Base-by-base conservation (phyloP, 2,113 vertebrate species). In the Lepidiolamprologus cunningtoni region DNA sequence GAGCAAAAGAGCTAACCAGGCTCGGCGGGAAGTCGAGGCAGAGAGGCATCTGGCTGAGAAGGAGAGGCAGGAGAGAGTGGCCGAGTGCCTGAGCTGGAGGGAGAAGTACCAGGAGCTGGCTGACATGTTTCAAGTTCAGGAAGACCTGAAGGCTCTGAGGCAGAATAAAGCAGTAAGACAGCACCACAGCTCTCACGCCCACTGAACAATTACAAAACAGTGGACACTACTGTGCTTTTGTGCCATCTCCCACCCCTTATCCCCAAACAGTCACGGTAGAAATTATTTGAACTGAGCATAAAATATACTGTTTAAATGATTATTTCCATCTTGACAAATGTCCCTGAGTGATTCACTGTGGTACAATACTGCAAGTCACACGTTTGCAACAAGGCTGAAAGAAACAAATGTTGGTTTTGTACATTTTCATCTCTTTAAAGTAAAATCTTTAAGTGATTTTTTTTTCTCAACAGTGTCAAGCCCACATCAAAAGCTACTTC, bases 401-500 rank as follows among this genome's bases (percentile, higher is more conserved):
- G n/a, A 71, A 52, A 21, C 17, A 80, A 71, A 45, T 3, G 23
- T 47, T 73, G 17, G 23, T 26, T 76, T 16, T 76, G 40, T 47
- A 28, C 23, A 31, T 50, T 76, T 76, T 47, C 16, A 28, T 31
- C 23, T 76, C 23, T 76, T 76, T 26, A 17, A 76, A 76, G 9
- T 76, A 19, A 28, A 37, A 55, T 45, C 7, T 58, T 58, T 40
- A 45, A 58, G 17, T 21, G 4, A 19, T 26, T 33, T 3, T 1
- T 14, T 21, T 84, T 9, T 3, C 63, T 12, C 50, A 66, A 13
- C 87, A 97, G 97, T 96, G 96, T 87, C 97, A 97, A 82, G 96
- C 94, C 28, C 96, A 96, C 91, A 96, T 97, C 83, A 96, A 95
- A 93, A 97, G 93, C 71, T 97, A 94, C 76, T 95, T 97, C 91